phyloP scores from a whole-genome alignment of 2,888 invertebrate genomes.

The Ormyrus labotus region DNA sequence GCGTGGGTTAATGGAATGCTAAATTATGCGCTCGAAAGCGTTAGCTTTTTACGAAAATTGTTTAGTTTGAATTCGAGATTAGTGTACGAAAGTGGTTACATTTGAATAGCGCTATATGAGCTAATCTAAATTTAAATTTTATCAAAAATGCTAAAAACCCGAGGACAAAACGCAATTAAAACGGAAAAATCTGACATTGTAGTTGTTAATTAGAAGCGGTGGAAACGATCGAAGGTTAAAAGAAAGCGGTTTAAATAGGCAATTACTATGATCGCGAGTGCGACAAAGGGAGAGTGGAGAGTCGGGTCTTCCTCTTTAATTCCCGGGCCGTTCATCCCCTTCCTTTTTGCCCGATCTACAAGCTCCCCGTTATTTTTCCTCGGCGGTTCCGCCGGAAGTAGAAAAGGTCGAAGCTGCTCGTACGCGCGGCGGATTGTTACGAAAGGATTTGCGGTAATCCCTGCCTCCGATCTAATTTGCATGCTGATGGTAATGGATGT shows the following conservation, averaged over 20 bases:
- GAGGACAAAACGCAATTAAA: too few species aligned
- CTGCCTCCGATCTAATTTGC: conserved; percentile 71
- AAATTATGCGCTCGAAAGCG: not conserved
- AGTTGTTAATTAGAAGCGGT: too few species aligned
- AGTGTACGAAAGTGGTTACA: too few species aligned
- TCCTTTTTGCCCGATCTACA: conserved; percentile 13
- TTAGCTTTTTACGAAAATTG: not conserved
- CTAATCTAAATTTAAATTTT: not conserved
- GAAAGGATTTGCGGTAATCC: conserved; percentile 74
- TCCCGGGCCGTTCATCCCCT: not conserved
- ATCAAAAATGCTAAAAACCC: not conserved
- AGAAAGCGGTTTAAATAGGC: too few species aligned
- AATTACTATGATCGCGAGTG: not conserved
- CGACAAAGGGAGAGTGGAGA: not conserved
- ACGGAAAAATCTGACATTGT: too few species aligned
- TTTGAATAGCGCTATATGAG: too few species aligned
- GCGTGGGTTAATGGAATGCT: not conserved
- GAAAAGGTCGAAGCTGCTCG: conserved; percentile 55
- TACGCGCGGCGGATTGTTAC: conserved; percentile 69
- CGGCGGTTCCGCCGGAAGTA: not conserved
- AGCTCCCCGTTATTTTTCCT: conserved; percentile 33
- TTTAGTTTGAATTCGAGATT: too few species aligned
- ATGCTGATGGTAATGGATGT: conserved; percentile 75
- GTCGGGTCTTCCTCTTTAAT: too few species aligned
- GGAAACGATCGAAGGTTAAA: too few species aligned